phyloP scores from a whole-genome alignment of 1,140 invertebrate genomes.

The Zeugodacus cucurbitae region DNA sequence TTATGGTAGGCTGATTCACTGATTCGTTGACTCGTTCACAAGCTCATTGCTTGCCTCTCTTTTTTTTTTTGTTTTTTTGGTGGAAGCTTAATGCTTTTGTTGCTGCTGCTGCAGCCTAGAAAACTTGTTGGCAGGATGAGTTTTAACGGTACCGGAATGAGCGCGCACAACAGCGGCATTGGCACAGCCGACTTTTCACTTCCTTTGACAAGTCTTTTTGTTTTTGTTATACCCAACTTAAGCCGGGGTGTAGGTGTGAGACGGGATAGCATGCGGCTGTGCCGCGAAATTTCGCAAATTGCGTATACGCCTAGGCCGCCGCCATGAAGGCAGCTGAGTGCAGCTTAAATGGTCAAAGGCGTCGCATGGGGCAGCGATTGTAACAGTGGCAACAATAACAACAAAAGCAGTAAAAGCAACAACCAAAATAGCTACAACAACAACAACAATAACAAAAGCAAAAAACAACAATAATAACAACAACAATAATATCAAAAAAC shows the following conservation, averaged over 20 bases:
- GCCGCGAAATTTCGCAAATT: slow-evolving; percentile 4
- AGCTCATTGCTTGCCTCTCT: not conserved
- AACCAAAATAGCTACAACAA: no score
- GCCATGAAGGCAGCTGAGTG: not conserved
- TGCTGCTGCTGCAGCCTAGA: not conserved
- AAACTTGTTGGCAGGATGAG: slow-evolving; percentile 27
- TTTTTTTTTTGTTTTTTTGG: not conserved
- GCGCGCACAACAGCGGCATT: slow-evolving; percentile 19
- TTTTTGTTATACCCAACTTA: not conserved
- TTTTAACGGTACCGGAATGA: slow-evolving; percentile 19
- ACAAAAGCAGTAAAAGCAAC: no score
- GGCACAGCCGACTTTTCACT: slow-evolving; percentile 10
- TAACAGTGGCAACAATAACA: not conserved
- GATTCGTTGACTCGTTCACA: slow-evolving; percentile 10
- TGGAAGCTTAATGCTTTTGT: not conserved
- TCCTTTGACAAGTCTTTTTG: slow-evolving; percentile 2
- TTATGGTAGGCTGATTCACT: slow-evolving; percentile 36
- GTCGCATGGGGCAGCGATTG: not conserved
- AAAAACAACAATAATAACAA: no score
- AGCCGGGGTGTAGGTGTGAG: no score
- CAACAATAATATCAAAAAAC: no score
- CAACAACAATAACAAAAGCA: no score
- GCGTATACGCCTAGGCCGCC: slow-evolving; percentile 21
- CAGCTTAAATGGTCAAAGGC: slow-evolving; percentile 28
- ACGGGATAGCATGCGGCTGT: not conserved